Base-by-base conservation (phyloP, 2,888 invertebrate species). In the Bruchidius siliquastri region DNA sequence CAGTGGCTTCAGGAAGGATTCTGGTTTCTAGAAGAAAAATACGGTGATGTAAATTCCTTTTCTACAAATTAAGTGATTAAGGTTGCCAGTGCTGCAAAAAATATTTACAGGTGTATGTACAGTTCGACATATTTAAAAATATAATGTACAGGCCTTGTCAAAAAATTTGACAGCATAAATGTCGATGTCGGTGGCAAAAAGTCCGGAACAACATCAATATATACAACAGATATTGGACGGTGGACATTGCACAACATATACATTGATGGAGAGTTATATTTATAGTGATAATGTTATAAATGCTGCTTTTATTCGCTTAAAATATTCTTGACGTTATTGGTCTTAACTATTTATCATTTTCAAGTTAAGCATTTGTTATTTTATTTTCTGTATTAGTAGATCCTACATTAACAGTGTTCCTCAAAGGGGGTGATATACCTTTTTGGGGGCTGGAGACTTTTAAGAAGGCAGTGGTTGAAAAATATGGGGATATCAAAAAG, bases 1-100 rank as follows among this genome's bases (percentile, higher is more conserved):
- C 84, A 99, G 90, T 77, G 97, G 97, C 87, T 95, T 96, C 87
- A 97, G 90, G 92, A 97, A 99, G 77, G 93, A 91, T 83, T 97
- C 97, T 89, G 92, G 93, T 93, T 97, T 97, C 97, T 97, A 84
- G 79, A 84, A 81, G n/a, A 80, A 80, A 83, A 68, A 22, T 21
- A 68, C 79, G 13, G 8, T 1, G 18, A 13, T 13, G 13, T 49
- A 49, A 49, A 49, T 49, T 8, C 3, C 10, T 18, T 18, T 49
- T 13, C 13, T 13, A 13, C 13, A 49, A 49, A 49, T 2, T 8
- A 13, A 13, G 0, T 49, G 6, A 49, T 18, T 49, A 1, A 49
- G 18, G 18, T 49, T 49, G 49, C 0, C 49, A 49, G 49, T 49
- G 49, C 49, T 49, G 49, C 49, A 49, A 49, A 49, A 49, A 49